Percentiles rank a stretch among this genome's conserved stretches.
Conservation (phyloP, 2,113 vertebrate genomes). For the Procavia capensis region DNA sequence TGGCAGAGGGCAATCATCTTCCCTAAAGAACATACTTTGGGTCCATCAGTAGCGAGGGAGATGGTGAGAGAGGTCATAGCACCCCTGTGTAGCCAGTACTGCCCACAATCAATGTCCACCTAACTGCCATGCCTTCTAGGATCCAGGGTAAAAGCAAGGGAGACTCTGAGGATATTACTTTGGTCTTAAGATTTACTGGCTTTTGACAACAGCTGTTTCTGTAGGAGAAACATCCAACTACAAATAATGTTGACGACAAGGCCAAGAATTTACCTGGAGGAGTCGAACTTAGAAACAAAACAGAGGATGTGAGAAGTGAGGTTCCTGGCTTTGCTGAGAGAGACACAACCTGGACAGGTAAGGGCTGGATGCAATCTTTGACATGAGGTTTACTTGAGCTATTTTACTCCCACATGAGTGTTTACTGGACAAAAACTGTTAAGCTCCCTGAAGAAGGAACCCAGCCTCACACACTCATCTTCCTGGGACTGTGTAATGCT, state of each 20-base stretch:
- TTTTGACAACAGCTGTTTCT: not conserved
- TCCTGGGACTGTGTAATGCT: not conserved
- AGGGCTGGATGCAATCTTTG: not conserved
- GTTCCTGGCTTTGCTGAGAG: not conserved
- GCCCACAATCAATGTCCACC: not conserved
- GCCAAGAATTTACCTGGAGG: not conserved
- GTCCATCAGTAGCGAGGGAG: not conserved
- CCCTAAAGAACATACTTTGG: not conserved
- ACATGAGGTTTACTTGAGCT: not conserved
- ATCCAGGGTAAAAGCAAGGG: not conserved
- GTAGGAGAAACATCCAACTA: not conserved
- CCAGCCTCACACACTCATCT: not conserved
- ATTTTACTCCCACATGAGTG: not conserved
- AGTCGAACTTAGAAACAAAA: slow-evolving; percentile 15
- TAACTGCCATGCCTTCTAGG: not conserved
- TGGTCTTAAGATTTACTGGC: not conserved
- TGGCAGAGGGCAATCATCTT: not conserved
- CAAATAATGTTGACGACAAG: not conserved
- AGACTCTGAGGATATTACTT: not conserved
- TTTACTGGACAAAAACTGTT: not conserved
- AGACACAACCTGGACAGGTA: not conserved
- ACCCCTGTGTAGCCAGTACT: not conserved
- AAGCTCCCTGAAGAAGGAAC: not conserved
- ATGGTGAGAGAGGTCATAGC: not conserved
- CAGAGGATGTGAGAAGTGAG: not conserved